Percentiles rank a stretch among this genome's conserved stretches.
These are phyloP conservation scores for Odobenus rosmarus DNA, from an alignment of 2,113 vertebrate genomes.

Conservation along the genomic window DNA sequence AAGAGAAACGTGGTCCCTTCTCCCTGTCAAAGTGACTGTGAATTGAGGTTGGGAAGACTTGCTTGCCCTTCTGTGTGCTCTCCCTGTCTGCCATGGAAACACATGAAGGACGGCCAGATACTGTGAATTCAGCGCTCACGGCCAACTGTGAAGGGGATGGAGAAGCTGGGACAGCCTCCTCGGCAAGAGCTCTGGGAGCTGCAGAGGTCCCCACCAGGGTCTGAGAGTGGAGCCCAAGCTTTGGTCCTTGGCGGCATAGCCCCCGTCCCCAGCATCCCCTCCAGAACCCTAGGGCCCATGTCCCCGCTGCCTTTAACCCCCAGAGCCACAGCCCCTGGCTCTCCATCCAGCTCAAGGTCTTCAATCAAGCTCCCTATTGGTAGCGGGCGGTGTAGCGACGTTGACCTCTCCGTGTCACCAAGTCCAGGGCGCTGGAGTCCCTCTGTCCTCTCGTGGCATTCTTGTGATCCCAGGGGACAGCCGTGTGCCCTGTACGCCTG, in stretches of 20 bases:
- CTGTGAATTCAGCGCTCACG: constrained; percentile 74
- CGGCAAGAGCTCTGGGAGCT: background rate
- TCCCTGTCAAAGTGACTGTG: constrained; percentile 65
- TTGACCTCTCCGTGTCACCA: background rate
- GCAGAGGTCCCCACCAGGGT: background rate
- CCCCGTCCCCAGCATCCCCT: background rate
- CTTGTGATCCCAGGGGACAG: background rate
- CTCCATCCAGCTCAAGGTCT: background rate
- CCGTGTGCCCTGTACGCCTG: background rate
- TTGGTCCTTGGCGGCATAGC: background rate
- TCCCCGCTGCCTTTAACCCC: background rate
- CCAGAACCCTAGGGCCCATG: background rate
- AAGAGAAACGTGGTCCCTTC: background rate
- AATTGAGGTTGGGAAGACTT: constrained; percentile 24
- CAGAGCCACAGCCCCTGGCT: background rate
- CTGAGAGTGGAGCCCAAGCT: background rate
- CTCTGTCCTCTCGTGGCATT: background rate
- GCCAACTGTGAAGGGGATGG: constrained; percentile 55
- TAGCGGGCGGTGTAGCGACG: background rate
- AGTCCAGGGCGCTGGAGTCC: background rate
- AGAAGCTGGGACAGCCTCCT: background rate
- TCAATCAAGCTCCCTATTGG: background rate
- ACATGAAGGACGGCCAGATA: constrained; percentile 67
- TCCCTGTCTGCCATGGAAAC: background rate
- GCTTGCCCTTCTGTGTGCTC: background rate